Evolutionary conservation across 1,140 invertebrate species (phyloP).

Genomic region (Adoxophyes honmai): DNA sequence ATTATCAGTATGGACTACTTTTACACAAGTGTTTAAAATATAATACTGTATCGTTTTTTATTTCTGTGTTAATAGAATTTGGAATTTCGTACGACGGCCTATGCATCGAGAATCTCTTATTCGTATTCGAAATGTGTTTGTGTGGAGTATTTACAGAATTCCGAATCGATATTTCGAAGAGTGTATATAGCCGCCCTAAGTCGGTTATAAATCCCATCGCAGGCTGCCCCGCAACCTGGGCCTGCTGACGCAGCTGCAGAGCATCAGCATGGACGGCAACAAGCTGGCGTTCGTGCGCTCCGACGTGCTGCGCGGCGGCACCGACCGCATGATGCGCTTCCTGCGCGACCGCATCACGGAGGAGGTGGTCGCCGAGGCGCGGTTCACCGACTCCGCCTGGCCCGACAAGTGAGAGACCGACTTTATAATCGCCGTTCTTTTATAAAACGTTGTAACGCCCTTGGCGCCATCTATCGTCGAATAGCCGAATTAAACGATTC

Average conservation of each 20-base stretch:
- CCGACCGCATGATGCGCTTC: conserved; percentile 87
- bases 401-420: conserved; percentile 11
- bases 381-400: conserved; percentile 9
- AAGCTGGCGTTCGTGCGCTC: conserved; percentile 85
- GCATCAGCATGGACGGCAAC: conserved; percentile 91
- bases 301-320: conserved; percentile 89
- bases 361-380: conserved; percentile 33
- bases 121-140: too few species aligned
- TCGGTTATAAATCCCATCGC: conserved; percentile 20
- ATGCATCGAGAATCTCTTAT: too few species aligned
- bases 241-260: conserved; percentile 87
- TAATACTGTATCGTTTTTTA: too few species aligned
- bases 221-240: conserved; percentile 88
- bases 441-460: too few species aligned
- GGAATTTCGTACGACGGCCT: too few species aligned
- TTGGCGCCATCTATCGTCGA: too few species aligned
- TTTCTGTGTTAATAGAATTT: too few species aligned
- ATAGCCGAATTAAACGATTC: too few species aligned
- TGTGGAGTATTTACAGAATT: too few species aligned
- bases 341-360: conserved; percentile 82
- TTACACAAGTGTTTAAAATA: conserved; percentile 1
- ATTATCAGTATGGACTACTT: conserved; percentile 22
- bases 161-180: too few species aligned
- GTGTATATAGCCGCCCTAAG: too few species aligned
- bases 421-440: too few species aligned